These are phyloP conservation scores for Colaptes auratus DNA, from an alignment of 2,113 vertebrate genomes.

Conservation along the genomic window DNA sequence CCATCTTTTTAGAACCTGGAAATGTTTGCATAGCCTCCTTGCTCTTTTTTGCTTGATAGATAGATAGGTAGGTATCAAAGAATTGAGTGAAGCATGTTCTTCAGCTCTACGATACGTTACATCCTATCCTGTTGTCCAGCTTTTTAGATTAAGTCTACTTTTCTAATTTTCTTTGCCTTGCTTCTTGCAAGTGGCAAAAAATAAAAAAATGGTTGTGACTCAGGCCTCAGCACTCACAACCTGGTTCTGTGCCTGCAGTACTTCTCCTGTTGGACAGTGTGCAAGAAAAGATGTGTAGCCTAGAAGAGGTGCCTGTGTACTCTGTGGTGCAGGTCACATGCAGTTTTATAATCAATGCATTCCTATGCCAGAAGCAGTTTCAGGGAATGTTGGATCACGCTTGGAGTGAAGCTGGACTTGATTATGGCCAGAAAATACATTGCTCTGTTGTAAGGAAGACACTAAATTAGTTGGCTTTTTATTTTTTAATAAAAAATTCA, in stretches of 20 bases:
- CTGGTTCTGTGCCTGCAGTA: neutral
- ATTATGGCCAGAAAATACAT: neutral
- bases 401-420: neutral
- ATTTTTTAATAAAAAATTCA: neutral
- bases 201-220: neutral
- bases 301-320: neutral
- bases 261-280: neutral
- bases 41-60: neutral
- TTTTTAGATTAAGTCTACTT: neutral
- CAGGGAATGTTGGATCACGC: neutral
- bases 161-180: neutral
- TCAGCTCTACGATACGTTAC: neutral
- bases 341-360: neutral
- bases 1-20: constrained; percentile 45
- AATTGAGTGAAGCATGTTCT: neutral
- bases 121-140: neutral
- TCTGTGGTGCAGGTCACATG: neutral
- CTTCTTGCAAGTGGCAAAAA: neutral
- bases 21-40: constrained; percentile 55
- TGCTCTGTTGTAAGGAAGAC: neutral
- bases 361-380: neutral
- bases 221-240: fast-evolving
- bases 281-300: neutral
- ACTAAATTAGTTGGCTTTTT: neutral
- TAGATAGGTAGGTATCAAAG: neutral